Evolutionary conservation across 2,113 vertebrate genomes (phyloP), one percentile per base, ranked within the genome.

Genomic region (Ranitomeya variabilis): DNA sequence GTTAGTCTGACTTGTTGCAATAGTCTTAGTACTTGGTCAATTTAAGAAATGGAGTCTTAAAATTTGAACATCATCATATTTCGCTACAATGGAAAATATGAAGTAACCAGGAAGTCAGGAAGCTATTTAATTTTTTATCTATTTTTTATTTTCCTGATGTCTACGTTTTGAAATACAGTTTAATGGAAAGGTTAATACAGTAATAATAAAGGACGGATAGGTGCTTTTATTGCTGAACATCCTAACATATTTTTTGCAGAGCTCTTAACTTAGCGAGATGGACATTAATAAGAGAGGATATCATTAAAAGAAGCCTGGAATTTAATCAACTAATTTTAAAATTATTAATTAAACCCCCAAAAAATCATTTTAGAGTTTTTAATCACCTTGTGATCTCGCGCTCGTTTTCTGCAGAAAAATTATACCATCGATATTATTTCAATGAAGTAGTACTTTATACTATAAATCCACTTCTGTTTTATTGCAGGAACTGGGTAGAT

Each of bases 281-380:
- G 93, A 91, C 92, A 92, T 92, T 94, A 94, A 91, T 92, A 94
- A 92, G 92, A 90, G 90, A 90, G 91, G 92, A 92, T 84, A 87
- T 92, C 92, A 93, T 93, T 93, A 93, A 92, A 89, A 93, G 92
- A 94, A 91, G 89, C 90, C 90, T 80, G 79, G 23, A 79, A 91
- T 92, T 90, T 91, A 90, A 93, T 93, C 92, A 94, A 92, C 91
- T 89, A 31, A 91, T 93, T 91, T 91, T 91, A 92, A 92, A 95
- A 93, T 94, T 94, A 94, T 94, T 93, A 94, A 92, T 94, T 92
- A 93, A 93, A 93, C 37, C 37, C 89, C 91, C 92, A 93, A 94
- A 93, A 76, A 89, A 85, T 85, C 83, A 83, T 85, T 83, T 89
- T 84, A 89, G 59, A 67, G 60, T 90, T 93, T 45, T 92, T 89